phyloP scores from a whole-genome alignment of 2,113 vertebrate species.

The Pomatorhinus ruficollis region DNA sequence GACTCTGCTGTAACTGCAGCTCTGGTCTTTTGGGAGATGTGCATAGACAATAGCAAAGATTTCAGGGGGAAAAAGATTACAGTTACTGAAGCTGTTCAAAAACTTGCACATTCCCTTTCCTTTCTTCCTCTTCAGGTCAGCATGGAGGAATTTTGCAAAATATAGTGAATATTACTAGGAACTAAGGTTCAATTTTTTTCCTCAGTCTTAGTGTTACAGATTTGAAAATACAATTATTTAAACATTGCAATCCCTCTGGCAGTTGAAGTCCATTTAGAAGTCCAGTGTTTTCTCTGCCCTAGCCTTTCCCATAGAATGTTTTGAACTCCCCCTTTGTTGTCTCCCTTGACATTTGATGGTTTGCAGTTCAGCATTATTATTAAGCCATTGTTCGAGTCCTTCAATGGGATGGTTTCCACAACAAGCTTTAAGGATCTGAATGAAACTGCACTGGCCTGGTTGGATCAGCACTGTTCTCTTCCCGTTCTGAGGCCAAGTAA shows the following conservation, averaged over 20 bases:
- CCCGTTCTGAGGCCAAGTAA: conserved; percentile 92
- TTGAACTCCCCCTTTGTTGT: neutral
- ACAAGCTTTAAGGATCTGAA: conserved; percentile 85
- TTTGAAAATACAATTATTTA: neutral
- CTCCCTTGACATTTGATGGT: conserved; percentile 72
- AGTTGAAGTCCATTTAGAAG: neutral
- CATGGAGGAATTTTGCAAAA: neutral
- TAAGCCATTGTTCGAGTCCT: conserved; percentile 95
- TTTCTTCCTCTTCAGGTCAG: neutral
- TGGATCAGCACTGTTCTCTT: conserved; percentile 90
- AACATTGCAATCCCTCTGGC: neutral
- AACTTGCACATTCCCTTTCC: accelerated
- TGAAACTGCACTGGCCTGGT: conserved; percentile 86
- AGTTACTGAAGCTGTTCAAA: neutral
- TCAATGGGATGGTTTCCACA: conserved; percentile 89
- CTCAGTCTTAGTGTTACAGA: neutral
- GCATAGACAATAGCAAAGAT: neutral
- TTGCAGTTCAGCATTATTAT: conserved; percentile 94
- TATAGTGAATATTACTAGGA: neutral
- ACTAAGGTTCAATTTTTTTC: neutral
- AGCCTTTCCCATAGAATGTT: neutral
- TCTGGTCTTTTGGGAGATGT: neutral
- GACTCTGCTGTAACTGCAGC: neutral
- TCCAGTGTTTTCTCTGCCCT: neutral
- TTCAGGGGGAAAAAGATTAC: neutral